Conservation (phyloP, 2,797 vertebrate genomes). For the Leptatherina wallacei region DNA sequence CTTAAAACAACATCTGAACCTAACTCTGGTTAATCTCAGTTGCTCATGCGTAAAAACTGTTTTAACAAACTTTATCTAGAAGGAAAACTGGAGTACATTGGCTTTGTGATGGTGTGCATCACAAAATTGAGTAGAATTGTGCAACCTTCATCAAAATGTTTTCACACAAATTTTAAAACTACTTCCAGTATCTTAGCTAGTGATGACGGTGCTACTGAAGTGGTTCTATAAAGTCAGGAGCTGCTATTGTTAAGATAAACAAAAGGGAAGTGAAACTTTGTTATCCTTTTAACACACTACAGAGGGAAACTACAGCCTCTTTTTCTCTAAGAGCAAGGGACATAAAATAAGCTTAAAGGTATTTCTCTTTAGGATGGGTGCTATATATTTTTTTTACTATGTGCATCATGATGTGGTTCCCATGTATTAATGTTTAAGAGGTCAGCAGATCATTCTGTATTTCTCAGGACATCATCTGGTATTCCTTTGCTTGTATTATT, state of each 20-base stretch:
- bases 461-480: slow-evolving; percentile 1
- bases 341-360: background rate
- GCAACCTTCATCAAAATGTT: too few species aligned
- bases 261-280: background rate
- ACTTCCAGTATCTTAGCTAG: too few species aligned
- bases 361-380: slow-evolving; percentile 20
- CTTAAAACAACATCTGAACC: background rate
- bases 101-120: background rate
- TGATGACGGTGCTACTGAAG: background rate
- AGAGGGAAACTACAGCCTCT: slow-evolving; percentile 6
- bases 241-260: background rate
- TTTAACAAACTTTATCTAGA: background rate
- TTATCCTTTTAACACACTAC: background rate
- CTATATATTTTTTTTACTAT: background rate
- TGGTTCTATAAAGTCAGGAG: background rate
- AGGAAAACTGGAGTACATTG: background rate
- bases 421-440: background rate
- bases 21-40: background rate
- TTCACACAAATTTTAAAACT: too few species aligned
- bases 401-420: background rate
- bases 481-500: slow-evolving; percentile 6
- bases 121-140: too few species aligned
- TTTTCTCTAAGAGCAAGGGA: background rate
- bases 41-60: background rate
- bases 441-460: background rate